Evolutionary conservation across 2,113 vertebrate genomes (phyloP).

Genomic region (Rhea americana): DNA sequence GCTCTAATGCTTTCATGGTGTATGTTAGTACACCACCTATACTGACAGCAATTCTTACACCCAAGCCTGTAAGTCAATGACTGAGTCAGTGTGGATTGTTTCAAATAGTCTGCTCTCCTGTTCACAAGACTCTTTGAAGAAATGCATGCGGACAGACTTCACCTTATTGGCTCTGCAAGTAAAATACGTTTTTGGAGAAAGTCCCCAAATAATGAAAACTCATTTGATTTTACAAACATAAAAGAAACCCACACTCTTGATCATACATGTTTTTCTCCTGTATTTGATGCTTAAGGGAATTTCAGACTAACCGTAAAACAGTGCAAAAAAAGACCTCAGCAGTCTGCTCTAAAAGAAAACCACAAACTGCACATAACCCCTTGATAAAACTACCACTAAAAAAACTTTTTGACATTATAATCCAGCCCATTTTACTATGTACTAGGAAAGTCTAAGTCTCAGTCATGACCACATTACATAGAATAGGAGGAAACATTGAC

Average conservation of each 20-base stretch:
- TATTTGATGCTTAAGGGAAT: slow-evolving; percentile 4
- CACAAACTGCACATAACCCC: background rate
- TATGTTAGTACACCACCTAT: background rate
- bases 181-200: background rate
- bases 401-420: background rate
- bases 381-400: slow-evolving; percentile 20
- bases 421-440: background rate
- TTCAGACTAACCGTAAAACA: background rate
- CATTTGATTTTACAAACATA: background rate
- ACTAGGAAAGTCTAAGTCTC: background rate
- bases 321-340: background rate
- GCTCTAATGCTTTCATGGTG: background rate
- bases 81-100: background rate
- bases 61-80: background rate
- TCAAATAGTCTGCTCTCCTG: background rate
- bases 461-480: background rate
- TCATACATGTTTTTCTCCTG: background rate
- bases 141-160: background rate
- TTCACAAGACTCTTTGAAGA: background rate
- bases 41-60: background rate
- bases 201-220: background rate
- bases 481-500: background rate
- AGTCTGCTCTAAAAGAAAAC: background rate
- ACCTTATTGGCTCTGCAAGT: background rate
- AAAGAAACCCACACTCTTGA: background rate